Evolutionary conservation across 2,888 invertebrate species (phyloP).

Genomic region (Apeira syringaria): DNA sequence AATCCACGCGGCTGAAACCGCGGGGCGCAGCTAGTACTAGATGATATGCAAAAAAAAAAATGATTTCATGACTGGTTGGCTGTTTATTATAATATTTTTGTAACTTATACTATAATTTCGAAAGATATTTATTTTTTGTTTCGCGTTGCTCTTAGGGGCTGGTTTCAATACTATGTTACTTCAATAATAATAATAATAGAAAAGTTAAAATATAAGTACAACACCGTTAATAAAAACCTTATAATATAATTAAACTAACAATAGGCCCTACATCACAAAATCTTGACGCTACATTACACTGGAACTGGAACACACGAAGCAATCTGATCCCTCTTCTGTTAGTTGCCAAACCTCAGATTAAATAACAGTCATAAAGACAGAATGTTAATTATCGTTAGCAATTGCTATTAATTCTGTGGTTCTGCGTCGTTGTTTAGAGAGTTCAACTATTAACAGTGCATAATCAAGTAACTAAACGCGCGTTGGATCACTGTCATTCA

Average conservation of each 20-base stretch:
- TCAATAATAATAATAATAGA: no score
- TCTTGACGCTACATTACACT: not conserved
- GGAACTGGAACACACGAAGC: not conserved
- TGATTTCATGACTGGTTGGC: no score
- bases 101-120: no score
- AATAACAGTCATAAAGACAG: not conserved
- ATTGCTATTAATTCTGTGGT: not conserved
- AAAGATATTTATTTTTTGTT: no score
- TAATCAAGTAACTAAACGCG: constrained; percentile 15
- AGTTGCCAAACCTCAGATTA: not conserved
- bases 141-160: no score
- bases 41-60: no score
- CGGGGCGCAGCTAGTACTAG: no score
- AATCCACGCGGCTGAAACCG: no score
- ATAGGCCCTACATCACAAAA: constrained; percentile 11
- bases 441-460: constrained; percentile 5
- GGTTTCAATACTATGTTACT: no score
- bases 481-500: constrained; percentile 16
- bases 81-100: no score
- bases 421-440: not conserved
- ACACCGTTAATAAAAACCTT: no score
- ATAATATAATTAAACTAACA: constrained; percentile 13
- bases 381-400: not conserved
- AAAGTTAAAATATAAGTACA: no score
- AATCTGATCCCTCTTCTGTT: not conserved